Base-by-base conservation (phyloP, 2,113 vertebrate species). In the Spermophilus dauricus region DNA sequence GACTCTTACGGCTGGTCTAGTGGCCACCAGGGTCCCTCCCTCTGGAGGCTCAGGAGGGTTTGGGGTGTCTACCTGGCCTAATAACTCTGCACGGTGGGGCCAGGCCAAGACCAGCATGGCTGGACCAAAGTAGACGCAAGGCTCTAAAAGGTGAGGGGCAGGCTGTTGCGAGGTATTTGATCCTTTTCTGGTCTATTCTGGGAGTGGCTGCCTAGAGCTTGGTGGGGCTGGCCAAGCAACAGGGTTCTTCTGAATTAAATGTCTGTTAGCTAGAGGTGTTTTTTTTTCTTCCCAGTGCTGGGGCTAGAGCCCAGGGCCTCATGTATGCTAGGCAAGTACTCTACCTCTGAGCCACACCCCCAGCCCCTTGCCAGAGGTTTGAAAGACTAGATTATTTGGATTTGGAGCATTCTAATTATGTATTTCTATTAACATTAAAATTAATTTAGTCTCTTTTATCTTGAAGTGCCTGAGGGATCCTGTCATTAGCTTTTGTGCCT, bases 331-430 rank as follows among this genome's bases (percentile, higher is more conserved):
- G 67, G 67, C 14, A 70, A n/a, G 34, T 6, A 7, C 14, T 70
- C 5, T 70, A n/a, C 67, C 67, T n/a, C 67, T n/a, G 32, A 70
- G 34, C 16, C 16, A n/a, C 67, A n/a, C 34, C 34, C 63, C 67
- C 16, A 70, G 34, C 67, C 67, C 67, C 67, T 91, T 93, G 93
- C 73, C 75, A 86, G 83, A 87, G 85, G 78, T 91, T 91, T 97
- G 83, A 96, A 95, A 91, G 91, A 94, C 89, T 82, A 75, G 76
- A 95, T 91, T 95, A 94, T 90, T 97, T 53, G 58, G 76, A 95
- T 97, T 95, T 94, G 81, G 96, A 94, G 61, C 97, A 86, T 94
- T 98, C 95, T 97, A 97, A 92, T 97, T 96, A 95, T 95, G 61
- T 73, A 37, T 94, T 86, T 95, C 84, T n/a, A 92, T 98, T 97